Percentiles rank a stretch among this genome's conserved stretches.
These are phyloP conservation scores for Orthonevra nobilis DNA, from an alignment of 2,888 invertebrate genomes.

Conservation along the genomic window DNA sequence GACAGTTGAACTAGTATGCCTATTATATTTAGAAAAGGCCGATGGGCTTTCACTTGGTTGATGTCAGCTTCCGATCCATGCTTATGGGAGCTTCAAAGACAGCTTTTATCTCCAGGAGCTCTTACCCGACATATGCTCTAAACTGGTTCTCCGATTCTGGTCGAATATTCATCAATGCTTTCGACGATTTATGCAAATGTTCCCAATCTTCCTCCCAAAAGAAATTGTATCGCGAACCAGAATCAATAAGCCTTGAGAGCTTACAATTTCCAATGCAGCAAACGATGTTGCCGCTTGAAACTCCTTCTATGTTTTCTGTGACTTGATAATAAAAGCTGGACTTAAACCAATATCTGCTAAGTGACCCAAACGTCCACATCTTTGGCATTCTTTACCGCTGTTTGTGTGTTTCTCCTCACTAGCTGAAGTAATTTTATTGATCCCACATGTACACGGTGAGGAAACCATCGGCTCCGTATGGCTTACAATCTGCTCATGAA, in stretches of 20 bases:
- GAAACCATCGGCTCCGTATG: not conserved
- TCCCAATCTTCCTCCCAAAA: not conserved
- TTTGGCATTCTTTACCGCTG: too few species aligned
- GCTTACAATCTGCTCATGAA: too few species aligned
- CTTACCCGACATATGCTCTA: not conserved
- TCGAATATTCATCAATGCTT: not conserved
- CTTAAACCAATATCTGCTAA: not conserved
- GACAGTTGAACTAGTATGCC: too few species aligned
- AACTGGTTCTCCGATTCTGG: not conserved
- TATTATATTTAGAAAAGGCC: too few species aligned
- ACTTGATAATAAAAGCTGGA: not conserved
- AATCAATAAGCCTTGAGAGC: not conserved
- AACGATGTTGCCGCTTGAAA: too few species aligned
- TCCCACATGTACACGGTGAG: too few species aligned
- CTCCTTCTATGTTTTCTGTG: too few species aligned
- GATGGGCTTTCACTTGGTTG: too few species aligned
- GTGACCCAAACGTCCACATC: not conserved
- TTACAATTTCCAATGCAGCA: too few species aligned
- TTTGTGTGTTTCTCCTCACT: not conserved
- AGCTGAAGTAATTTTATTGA: not conserved
- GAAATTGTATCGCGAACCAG: not conserved
- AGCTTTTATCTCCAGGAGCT: not conserved
- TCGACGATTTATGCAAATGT: too few species aligned
- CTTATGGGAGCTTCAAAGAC: too few species aligned
- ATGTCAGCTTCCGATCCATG: too few species aligned